Percentiles rank a stretch among this genome's conserved stretches.
Conservation (phyloP, 2,797 vertebrate genomes). For the Hydrophis major region DNA sequence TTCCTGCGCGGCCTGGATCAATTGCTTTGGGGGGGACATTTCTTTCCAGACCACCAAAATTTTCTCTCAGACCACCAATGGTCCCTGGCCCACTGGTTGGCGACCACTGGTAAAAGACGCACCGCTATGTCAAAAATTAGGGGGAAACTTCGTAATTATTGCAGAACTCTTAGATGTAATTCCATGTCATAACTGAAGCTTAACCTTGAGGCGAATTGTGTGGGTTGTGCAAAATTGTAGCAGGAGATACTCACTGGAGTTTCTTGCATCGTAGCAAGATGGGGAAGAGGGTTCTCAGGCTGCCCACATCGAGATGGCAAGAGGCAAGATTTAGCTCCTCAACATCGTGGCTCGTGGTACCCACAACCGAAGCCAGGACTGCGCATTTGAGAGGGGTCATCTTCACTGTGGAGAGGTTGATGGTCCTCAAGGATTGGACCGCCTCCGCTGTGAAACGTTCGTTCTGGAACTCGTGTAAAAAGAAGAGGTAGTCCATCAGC, state of each 20-base stretch:
- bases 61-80: no score
- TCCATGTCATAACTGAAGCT: background rate
- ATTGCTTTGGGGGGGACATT: no score
- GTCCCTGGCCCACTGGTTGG: no score
- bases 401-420: slow-evolving; percentile 81
- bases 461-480: slow-evolving; percentile 96
- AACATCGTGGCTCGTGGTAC: slow-evolving; percentile 77
- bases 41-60: no score
- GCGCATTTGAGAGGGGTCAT: slow-evolving; percentile 94
- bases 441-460: slow-evolving; percentile 87
- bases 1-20: no score
- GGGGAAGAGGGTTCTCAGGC: slow-evolving; percentile 78
- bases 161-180: background rate
- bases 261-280: slow-evolving; percentile 81
- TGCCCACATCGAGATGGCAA: slow-evolving; percentile 80
- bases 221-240: background rate
- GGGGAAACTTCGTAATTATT: background rate
- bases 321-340: slow-evolving; percentile 86
- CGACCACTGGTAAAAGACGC: background rate
- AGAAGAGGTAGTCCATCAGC: slow-evolving; percentile 91
- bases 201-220: background rate
- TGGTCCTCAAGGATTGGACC: slow-evolving; percentile 77
- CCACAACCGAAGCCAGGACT: slow-evolving; percentile 83
- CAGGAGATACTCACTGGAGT: slow-evolving; percentile 82
- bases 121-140: background rate